These are phyloP conservation scores for Leptinotarsa juncta DNA, from an alignment of 2,888 invertebrate species.

Conservation along the genomic window DNA sequence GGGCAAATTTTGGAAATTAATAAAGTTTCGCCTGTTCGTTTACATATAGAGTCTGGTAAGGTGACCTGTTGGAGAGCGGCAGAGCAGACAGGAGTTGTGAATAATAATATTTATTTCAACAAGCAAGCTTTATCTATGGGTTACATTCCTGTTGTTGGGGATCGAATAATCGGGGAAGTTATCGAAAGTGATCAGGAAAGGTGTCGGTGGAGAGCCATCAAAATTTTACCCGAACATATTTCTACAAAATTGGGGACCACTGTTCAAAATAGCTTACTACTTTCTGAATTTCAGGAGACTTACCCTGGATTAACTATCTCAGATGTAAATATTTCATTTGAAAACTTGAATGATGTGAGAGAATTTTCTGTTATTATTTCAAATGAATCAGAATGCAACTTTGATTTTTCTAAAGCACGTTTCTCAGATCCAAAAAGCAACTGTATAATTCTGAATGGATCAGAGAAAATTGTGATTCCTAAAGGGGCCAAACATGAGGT, in stretches of 20 bases:
- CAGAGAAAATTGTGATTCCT: conserved; percentile 55
- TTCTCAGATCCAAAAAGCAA: conserved; percentile 67
- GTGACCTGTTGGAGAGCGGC: conserved; percentile 65
- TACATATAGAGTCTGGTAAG: conserved; percentile 68
- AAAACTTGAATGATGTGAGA: conserved; percentile 63
- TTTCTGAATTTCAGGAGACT: conserved; percentile 57
- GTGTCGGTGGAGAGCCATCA: conserved; percentile 72
- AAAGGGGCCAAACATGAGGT: conserved; percentile 31
- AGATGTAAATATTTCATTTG: conserved; percentile 64
- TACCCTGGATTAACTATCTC: conserved; percentile 69
- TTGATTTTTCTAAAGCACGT: conserved; percentile 67
- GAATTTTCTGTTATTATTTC: conserved; percentile 67
- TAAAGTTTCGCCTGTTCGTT: conserved; percentile 72
- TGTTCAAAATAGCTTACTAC: conserved; percentile 27
- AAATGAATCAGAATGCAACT: conserved; percentile 63
- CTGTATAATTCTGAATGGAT: conserved; percentile 44
- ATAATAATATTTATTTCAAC: conserved; percentile 72
- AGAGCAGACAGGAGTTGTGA: conserved; percentile 69
- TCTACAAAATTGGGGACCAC: conserved; percentile 33
- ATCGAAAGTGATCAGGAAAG: conserved; percentile 78
- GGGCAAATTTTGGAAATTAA: conserved; percentile 74
- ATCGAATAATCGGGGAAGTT: conserved; percentile 74
- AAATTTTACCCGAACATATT: conserved; percentile 59
- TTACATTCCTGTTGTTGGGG: conserved; percentile 70
- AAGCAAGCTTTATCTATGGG: conserved; percentile 69